These are phyloP conservation scores for Bombus sylvicola DNA, from an alignment of 1,140 invertebrate species.

Conservation along the genomic window DNA sequence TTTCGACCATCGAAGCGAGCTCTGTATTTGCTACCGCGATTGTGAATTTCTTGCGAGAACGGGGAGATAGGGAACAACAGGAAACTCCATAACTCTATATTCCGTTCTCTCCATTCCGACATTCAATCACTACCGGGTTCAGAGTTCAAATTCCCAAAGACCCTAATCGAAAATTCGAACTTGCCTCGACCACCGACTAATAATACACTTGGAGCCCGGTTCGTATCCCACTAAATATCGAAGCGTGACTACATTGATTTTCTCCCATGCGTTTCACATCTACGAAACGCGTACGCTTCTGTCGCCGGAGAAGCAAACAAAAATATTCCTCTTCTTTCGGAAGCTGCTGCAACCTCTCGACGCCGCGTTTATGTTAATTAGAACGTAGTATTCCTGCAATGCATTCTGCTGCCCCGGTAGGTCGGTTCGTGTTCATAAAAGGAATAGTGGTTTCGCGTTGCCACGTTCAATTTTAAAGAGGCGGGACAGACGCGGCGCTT, in stretches of 20 bases:
- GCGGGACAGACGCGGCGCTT: not conserved
- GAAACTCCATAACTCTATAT: conserved; percentile 12
- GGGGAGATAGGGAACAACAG: not conserved
- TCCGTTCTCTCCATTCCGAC: not conserved
- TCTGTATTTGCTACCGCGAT: not conserved
- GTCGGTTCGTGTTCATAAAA: conserved; percentile 1
- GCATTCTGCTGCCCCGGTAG: not conserved
- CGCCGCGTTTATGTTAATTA: conserved; percentile 24
- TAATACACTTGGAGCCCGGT: not conserved
- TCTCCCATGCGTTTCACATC: not conserved
- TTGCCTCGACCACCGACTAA: not conserved
- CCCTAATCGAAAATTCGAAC: conserved; percentile 20
- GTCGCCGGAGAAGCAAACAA: no score
- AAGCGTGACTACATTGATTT: not conserved
- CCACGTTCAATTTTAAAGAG: conserved; percentile 59
- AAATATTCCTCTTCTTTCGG: not conserved
- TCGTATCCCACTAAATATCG: not conserved
- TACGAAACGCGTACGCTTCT: not conserved
- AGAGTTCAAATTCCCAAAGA: conserved; percentile 23
- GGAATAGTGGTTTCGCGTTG: conserved; percentile 13
- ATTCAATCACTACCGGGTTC: conserved; percentile 6
- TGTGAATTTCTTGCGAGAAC: conserved; percentile 14
- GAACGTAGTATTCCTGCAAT: not conserved
- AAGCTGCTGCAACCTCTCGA: not conserved
- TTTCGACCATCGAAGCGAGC: not conserved